Evolutionary conservation across 2,888 invertebrate genomes (phyloP).

Genomic region (Agrochola lota): DNA sequence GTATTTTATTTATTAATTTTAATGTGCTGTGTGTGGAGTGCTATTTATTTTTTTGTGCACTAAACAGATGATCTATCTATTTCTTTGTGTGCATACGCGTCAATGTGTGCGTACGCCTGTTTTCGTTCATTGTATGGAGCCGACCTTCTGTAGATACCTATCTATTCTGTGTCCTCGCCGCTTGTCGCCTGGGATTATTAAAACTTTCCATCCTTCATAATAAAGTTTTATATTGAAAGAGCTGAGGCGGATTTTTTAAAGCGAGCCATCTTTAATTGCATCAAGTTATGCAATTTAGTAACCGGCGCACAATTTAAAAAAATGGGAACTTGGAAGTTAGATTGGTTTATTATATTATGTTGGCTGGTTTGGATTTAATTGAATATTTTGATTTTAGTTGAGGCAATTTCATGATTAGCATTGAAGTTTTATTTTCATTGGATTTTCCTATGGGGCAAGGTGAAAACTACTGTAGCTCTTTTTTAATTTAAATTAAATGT

Average conservation of each 20-base stretch:
- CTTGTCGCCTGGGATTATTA: constrained; percentile 81
- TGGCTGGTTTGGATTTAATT: constrained; percentile 10
- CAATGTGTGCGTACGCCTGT: neutral
- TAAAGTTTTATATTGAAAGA: constrained; percentile 77
- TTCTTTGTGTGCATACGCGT: neutral
- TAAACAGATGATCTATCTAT: neutral
- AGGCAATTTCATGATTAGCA: neutral
- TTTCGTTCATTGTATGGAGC: neutral
- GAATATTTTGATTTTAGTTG: constrained; percentile 12
- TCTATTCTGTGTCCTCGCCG: constrained; percentile 59
- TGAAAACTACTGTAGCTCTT: neutral
- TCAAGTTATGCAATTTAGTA: constrained; percentile 73
- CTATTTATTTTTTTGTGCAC: neutral
- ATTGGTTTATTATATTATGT: constrained; percentile 47
- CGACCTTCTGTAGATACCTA: constrained; percentile 16
- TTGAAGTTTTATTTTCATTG: neutral
- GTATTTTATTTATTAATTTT: too few relatives aligned
- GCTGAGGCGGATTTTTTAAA: constrained; percentile 73
- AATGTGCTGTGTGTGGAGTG: neutral
- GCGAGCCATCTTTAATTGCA: constrained; percentile 75
- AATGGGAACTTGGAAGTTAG: constrained; percentile 49
- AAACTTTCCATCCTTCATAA: constrained; percentile 81
- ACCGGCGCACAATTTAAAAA: constrained; percentile 56
- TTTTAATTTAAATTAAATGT: neutral
- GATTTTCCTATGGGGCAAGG: neutral